Evolutionary conservation across 1,140 invertebrate genomes (phyloP).

Genomic region (Rhizoglyphus robini): DNA sequence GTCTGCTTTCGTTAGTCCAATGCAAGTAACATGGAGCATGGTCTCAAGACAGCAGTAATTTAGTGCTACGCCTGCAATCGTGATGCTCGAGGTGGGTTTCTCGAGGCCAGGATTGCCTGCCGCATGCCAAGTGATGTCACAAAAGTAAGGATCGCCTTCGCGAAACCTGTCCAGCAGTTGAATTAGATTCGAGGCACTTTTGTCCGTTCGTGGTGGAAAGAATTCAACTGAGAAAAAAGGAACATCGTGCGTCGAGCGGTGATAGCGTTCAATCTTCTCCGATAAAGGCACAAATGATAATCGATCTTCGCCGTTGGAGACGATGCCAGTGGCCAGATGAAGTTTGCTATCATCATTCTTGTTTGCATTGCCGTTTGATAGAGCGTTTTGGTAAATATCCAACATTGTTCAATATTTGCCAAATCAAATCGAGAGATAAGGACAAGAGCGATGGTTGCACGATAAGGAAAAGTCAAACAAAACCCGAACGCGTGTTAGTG

Average conservation of each 20-base stretch:
- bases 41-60: slow-evolving; percentile 48
- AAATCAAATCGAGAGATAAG: no score
- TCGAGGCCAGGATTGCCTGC: slow-evolving; percentile 43
- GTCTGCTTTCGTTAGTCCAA: slow-evolving; percentile 35
- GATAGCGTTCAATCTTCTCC: neutral
- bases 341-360: no score
- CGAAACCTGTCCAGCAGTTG: slow-evolving; percentile 40
- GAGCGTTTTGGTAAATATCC: no score
- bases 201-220: slow-evolving; percentile 45
- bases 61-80: slow-evolving; percentile 43
- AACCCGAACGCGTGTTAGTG: no score
- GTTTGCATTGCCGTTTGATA: no score
- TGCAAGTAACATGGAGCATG: slow-evolving; percentile 49
- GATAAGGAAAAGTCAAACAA: no score
- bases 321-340: neutral
- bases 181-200: slow-evolving; percentile 39
- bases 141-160: slow-evolving; percentile 43
- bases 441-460: no score
- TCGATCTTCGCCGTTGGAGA: neutral
- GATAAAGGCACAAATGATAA: neutral
- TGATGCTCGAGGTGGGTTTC: slow-evolving; percentile 45
- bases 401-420: no score
- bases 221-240: slow-evolving; percentile 49
- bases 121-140: slow-evolving; percentile 51
- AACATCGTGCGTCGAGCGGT: neutral